A percentile compares a stretch with the other conserved stretches of the same genome.
These are phyloP conservation scores for Pristionchus mayeri DNA, from an alignment of 2,888 invertebrate species.

Conservation along the genomic window DNA sequence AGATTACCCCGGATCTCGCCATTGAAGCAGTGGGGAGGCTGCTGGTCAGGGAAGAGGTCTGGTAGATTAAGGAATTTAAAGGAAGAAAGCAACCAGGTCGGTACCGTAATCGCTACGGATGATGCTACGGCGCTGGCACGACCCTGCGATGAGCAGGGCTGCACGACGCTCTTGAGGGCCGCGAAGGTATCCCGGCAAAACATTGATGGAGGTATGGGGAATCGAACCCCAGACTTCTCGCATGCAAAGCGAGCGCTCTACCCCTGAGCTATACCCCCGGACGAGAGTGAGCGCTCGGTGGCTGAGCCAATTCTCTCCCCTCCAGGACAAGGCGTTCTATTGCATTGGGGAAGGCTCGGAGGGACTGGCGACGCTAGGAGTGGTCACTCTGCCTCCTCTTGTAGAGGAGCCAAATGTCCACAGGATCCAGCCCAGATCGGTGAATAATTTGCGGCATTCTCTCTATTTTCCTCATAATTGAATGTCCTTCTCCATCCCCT, in stretches of 20 bases:
- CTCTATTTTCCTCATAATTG: too few species aligned
- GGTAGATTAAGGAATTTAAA: too few species aligned
- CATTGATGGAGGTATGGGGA: constrained; percentile 57
- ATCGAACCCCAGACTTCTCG: constrained; percentile 62
- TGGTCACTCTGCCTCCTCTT: neutral
- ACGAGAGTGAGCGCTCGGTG: neutral
- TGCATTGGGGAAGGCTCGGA: neutral
- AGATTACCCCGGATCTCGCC: constrained; percentile 1
- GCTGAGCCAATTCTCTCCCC: too few species aligned
- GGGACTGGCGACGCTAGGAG: neutral
- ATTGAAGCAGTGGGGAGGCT: neutral
- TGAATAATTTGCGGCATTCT: too few species aligned
- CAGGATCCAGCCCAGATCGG: neutral
- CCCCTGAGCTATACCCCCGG: constrained; percentile 67
- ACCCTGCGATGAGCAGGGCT: neutral
- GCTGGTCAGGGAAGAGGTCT: neutral
- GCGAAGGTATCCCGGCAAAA: constrained; percentile 4
- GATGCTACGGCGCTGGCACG: neutral
- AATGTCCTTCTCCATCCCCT: too few species aligned
- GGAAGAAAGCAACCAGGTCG: neutral
- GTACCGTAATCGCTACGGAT: neutral
- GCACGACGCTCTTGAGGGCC: constrained; percentile 1
- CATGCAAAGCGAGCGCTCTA: constrained; percentile 71
- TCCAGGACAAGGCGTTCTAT: neutral
- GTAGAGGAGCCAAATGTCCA: neutral